phyloP scores from a whole-genome alignment of 2,888 invertebrate genomes.

The Caradrina clavipalpis region DNA sequence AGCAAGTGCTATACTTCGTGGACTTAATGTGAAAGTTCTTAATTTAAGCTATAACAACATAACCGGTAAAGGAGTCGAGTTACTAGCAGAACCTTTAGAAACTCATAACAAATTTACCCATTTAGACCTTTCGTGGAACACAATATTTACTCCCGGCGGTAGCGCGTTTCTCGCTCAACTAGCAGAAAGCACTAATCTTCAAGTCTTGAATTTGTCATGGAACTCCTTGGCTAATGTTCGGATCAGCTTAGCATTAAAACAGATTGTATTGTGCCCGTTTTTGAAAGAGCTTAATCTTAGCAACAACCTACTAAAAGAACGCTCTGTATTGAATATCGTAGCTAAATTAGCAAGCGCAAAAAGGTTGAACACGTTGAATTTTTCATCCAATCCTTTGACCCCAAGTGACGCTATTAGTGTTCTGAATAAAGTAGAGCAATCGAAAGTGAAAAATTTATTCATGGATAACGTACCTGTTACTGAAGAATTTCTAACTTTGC shows the following conservation, averaged over 20 bases:
- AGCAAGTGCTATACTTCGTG: slow-evolving; percentile 68
- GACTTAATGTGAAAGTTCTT: slow-evolving; percentile 72
- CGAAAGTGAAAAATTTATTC: slow-evolving; percentile 72
- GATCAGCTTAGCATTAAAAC: slow-evolving; percentile 70
- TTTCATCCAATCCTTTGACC: slow-evolving; percentile 79
- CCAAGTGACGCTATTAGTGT: slow-evolving; percentile 72
- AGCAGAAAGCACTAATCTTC: slow-evolving; percentile 70
- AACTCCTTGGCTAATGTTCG: slow-evolving; percentile 72
- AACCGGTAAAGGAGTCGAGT: slow-evolving; percentile 68
- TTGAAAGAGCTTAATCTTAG: slow-evolving; percentile 74
- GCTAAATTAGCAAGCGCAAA: slow-evolving; percentile 69
- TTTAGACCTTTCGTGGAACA: slow-evolving; percentile 82
- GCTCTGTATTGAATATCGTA: slow-evolving; percentile 66
- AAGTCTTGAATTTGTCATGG: slow-evolving; percentile 80
- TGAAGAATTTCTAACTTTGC: slow-evolving; percentile 66
- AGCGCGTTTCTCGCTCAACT: slow-evolving; percentile 68
- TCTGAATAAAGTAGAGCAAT: slow-evolving; percentile 70
- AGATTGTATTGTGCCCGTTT: slow-evolving; percentile 67
- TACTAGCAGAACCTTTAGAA: slow-evolving; percentile 74
- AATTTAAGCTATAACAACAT: slow-evolving; percentile 78
- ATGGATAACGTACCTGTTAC: slow-evolving; percentile 78
- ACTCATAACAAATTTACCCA: slow-evolving; percentile 74
- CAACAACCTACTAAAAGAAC: slow-evolving; percentile 76
- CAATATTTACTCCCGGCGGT: slow-evolving; percentile 67
- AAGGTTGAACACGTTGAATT: slow-evolving; percentile 74